Evolutionary conservation across 2,113 vertebrate species (phyloP), one percentile per base, ranked within the genome.

Genomic region (Pollimyrus isidori): DNA sequence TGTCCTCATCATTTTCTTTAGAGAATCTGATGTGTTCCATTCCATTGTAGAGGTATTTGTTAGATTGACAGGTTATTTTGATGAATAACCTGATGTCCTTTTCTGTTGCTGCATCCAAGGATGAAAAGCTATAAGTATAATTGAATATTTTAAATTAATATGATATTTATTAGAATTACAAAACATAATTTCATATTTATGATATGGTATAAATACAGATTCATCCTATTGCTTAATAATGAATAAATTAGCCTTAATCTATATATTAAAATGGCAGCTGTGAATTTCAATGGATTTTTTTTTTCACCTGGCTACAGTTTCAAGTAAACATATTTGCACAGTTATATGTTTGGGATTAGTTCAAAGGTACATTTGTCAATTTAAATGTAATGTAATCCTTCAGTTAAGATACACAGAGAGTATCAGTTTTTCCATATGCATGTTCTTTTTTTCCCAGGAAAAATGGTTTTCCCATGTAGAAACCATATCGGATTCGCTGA

Each of bases 401-500:
- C n/a, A 56, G 4, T 53, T 87, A 53, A 53, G 49, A n/a, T 88
- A 89, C 30, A 86, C 89, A 88, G 87, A 73, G 26, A 89, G 65
- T 91, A 84, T 91, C 87, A 89, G 39, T 85, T 50, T 92, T 87
- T 93, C 80, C 90, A 91, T 86, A 17, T 88, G 10, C 56, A 50
- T 90, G 85, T 62, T 58, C n/a, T 58, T 45, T 35, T 88, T 50
- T 86, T 26, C 56, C 89, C 92, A 95, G 95, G 93, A 92, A 87
- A 88, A 90, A 91, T 56, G 62, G 6, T 80, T 35, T 80, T 83
- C 73, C 87, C 42, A 49, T 50, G 84, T 92, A 87, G 15, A 91
- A 90, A 88, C 58, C 65, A 90, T 87, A 39, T 11, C 42, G 87
- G 26, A 48, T 45, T 58, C 5, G 17, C 39, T 52, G 65, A 15